Base-by-base conservation (phyloP, 1,140 invertebrate genomes). In the Brachionus manjavacas region DNA sequence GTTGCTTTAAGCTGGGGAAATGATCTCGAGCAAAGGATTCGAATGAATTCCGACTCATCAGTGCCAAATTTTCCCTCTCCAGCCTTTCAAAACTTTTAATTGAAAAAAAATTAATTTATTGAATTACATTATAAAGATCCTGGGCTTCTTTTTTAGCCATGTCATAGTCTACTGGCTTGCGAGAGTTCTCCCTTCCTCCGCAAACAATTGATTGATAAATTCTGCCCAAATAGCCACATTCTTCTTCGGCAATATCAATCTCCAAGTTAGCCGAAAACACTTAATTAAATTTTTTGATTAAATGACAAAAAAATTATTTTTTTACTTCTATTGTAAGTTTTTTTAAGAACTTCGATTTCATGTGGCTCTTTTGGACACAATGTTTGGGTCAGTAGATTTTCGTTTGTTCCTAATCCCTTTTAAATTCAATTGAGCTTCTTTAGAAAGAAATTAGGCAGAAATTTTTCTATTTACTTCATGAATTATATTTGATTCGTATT, bases 1-100 rank as follows among this genome's bases (percentile, higher is more conserved):
- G 93, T 91, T 7, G 92, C 87, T 25, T 90, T 89, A 84, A 94
- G 88, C 86, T 94, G 93, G 1, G 90, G 90, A 86, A 92, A 93
- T 86, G 92, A 93, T 85, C 92, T 91, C 86, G 92, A 91, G 1
- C 91, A 92, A 83, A 94, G 88, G 83, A 94, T 92, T 84, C 91
- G 91, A 85, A 93, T 93, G 86, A 94, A 94, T 3, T 92, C 91
- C 85, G 92, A 92, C 89, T 94, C 93, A 85, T 93, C 92, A 9
- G 93, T 94, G 28, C 93, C 93, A 84, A 92, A 89, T 88, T 92
- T 92, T 79, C 89, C 92, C 87, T 93, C 92, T 12, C 92, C 89
- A 28, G 88, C 87, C 83, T 90, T 86, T 60, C 85, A 86, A 28
- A 89, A 35, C 55, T 8, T 39, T 68, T 12, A 7, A 3, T 20